A percentile compares a stretch with the other conserved stretches of the same genome.
Evolutionary conservation across 2,113 vertebrate species (phyloP).

Genomic region (Hylia prasina): DNA sequence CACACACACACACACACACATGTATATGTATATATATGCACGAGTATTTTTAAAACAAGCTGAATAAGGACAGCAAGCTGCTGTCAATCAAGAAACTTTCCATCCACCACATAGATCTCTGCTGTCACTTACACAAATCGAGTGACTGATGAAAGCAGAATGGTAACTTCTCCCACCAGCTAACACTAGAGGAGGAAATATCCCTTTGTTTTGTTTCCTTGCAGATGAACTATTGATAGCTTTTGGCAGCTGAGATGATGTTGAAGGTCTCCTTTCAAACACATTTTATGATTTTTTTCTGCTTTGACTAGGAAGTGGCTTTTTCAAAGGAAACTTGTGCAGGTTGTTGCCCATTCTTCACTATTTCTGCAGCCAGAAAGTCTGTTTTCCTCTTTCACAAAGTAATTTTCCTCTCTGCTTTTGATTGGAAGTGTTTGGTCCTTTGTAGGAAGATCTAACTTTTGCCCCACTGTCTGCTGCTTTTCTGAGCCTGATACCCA

Average conservation of each 20-base stretch:
- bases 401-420: not conserved
- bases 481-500: not conserved
- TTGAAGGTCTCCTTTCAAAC: not conserved
- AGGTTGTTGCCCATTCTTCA: not conserved
- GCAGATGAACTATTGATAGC: not conserved
- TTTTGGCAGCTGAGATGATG: not conserved
- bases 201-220: not conserved
- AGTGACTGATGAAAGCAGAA: not conserved
- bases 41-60: slow-evolving; percentile 25
- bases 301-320: not conserved
- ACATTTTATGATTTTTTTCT: not conserved
- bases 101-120: not conserved
- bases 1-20: not conserved
- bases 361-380: not conserved
- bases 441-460: not conserved
- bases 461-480: not conserved
- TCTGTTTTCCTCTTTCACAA: not conserved
- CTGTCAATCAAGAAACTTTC: not conserved
- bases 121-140: not conserved
- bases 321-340: not conserved
- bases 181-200: not conserved
- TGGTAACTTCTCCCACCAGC: not conserved
- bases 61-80: slow-evolving; percentile 29
- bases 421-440: not conserved
- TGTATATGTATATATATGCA: not conserved